These are phyloP conservation scores for Anguilla anguilla DNA, from an alignment of 2,797 vertebrate genomes.

Conservation along the genomic window DNA sequence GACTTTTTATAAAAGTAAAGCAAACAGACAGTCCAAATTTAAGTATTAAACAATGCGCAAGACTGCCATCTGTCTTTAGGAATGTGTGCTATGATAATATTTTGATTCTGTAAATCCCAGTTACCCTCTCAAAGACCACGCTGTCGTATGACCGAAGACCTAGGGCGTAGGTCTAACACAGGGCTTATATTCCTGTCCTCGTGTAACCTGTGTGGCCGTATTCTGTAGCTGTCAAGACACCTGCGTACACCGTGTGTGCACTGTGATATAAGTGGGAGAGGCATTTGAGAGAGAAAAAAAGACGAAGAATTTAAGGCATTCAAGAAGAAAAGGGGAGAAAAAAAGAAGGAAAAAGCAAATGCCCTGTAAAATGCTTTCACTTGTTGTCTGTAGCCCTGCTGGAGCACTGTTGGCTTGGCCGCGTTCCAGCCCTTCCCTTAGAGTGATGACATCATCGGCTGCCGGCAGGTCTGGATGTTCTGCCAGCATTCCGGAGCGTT, in stretches of 20 bases:
- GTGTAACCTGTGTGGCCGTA: background rate
- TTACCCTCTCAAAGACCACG: background rate
- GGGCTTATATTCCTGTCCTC: background rate
- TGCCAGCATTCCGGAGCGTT: slow-evolving; percentile 99
- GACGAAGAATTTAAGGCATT: background rate
- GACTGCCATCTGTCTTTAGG: background rate
- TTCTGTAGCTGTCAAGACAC: background rate
- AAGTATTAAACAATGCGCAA: background rate
- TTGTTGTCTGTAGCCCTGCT: slow-evolving; percentile 66
- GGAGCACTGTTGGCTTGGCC: slow-evolving; percentile 63
- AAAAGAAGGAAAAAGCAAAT: slow-evolving; percentile 29
- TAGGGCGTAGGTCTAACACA: background rate
- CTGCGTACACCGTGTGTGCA: background rate
- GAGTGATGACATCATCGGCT: slow-evolving; percentile 97
- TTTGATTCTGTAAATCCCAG: background rate
- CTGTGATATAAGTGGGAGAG: slow-evolving; percentile 7
- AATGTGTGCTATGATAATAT: background rate
- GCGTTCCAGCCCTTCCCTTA: slow-evolving; percentile 83
- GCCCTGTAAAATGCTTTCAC: slow-evolving; percentile 45
- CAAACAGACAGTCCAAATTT: background rate
- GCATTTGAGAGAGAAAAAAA: background rate
- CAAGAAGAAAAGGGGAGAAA: background rate
- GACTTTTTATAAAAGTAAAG: background rate
- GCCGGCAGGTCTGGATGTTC: slow-evolving; percentile 99
- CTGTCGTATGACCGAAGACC: background rate